phyloP scores from a whole-genome alignment of 2,113 vertebrate genomes.

The Sphaerodactylus townsendi region DNA sequence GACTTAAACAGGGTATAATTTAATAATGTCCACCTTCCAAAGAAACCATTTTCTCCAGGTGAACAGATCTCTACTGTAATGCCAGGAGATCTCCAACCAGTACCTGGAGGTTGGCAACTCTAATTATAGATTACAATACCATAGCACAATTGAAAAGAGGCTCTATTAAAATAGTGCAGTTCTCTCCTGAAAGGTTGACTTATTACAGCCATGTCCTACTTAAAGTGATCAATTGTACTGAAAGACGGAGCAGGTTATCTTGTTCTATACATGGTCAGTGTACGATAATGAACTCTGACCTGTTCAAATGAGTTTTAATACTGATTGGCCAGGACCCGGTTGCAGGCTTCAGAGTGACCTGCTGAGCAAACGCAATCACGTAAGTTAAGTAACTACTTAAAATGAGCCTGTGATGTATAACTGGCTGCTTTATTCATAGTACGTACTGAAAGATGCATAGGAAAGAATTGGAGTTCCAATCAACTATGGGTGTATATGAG shows the following conservation, averaged over 20 bases:
- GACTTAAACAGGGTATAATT: too few species aligned
- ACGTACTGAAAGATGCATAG: not conserved
- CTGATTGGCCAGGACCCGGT: slow-evolving; percentile 71
- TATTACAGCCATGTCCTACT: slow-evolving; percentile 54
- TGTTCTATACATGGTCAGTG: slow-evolving; percentile 57
- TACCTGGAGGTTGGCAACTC: too few species aligned
- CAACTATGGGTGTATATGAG: not conserved
- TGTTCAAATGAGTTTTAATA: slow-evolving; percentile 74
- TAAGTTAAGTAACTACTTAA: slow-evolving; percentile 50
- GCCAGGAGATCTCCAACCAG: too few species aligned
- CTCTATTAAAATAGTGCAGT: slow-evolving; percentile 62
- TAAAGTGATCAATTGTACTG: slow-evolving; percentile 39
- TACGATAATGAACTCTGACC: slow-evolving; percentile 78
- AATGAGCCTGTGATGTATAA: slow-evolving; percentile 34
- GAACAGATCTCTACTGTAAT: too few species aligned
- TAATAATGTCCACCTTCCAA: too few species aligned
- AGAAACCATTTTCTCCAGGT: too few species aligned
- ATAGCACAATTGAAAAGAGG: slow-evolving; percentile 47
- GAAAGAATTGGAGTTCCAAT: not conserved
- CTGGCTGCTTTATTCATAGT: not conserved
- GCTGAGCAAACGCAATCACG: slow-evolving; percentile 43
- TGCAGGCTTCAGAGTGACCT: slow-evolving; percentile 67
- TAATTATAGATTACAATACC: slow-evolving; percentile 3
- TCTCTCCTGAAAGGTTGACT: slow-evolving; percentile 61
- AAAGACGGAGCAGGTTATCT: slow-evolving; percentile 58